phyloP scores from a whole-genome alignment of 1,140 invertebrate genomes.

The Drosophila varians region DNA sequence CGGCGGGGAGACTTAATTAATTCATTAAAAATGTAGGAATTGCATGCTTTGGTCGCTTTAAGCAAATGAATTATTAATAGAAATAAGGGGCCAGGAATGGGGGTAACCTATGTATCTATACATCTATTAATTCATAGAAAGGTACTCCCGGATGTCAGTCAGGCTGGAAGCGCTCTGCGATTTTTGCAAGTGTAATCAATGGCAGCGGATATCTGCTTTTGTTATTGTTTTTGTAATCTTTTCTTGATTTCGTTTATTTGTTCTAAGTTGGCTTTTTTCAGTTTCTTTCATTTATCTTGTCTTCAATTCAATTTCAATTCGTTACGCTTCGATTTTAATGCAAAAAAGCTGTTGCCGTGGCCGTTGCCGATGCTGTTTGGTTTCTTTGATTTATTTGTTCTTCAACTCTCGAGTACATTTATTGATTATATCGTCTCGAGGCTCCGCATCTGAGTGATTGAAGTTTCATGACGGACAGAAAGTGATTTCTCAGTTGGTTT shows the following conservation, averaged over 20 bases:
- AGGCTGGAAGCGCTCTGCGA: constrained; percentile 13
- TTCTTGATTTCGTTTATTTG: constrained; percentile 26
- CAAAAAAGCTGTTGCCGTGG: constrained; percentile 36
- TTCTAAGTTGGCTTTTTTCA: not conserved
- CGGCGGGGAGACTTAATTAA: constrained; percentile 62
- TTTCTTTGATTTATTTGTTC: constrained; percentile 34
- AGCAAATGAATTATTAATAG: constrained; percentile 78
- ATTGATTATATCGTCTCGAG: constrained; percentile 63
- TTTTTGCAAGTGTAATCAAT: constrained; percentile 74
- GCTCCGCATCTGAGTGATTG: constrained; percentile 47
- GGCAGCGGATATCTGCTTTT: constrained; percentile 14
- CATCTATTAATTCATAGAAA: constrained; percentile 43
- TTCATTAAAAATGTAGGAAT: constrained; percentile 58
- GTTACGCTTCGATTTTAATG: constrained; percentile 58
- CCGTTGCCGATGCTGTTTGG: constrained; percentile 29
- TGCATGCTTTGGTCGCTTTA: constrained; percentile 58
- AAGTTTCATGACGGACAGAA: constrained; percentile 67
- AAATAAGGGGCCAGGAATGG: constrained; percentile 7
- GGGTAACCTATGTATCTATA: constrained; percentile 1
- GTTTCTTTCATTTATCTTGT: constrained; percentile 36
- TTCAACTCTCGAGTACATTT: constrained; percentile 41
- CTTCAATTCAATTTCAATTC: constrained; percentile 58
- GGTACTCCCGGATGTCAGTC: constrained; percentile 64
- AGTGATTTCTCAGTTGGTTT: constrained; percentile 48
- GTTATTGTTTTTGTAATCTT: constrained; percentile 26